These are phyloP conservation scores for Machaerirhynchus nigripectus DNA, from an alignment of 2,113 vertebrate genomes.

Conservation along the genomic window DNA sequence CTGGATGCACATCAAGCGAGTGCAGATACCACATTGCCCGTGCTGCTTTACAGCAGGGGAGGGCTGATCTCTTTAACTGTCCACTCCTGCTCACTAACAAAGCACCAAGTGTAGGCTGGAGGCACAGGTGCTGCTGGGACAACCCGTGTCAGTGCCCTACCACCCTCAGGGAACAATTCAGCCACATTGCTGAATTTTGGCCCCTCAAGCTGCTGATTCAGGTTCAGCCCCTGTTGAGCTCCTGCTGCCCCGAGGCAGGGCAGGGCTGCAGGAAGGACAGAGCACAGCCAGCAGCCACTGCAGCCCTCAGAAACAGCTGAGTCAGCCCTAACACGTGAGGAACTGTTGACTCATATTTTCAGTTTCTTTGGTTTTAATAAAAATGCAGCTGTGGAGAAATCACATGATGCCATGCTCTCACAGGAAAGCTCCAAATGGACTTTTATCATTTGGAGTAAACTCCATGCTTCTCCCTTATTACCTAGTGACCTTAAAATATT, in stretches of 20 bases:
- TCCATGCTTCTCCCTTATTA: not conserved
- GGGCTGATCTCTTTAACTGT: not conserved
- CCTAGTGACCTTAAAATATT: not conserved
- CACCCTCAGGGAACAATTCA: not conserved
- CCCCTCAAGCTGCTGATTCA: too few relatives aligned
- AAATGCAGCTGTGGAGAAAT: not conserved
- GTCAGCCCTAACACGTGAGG: fast-evolving
- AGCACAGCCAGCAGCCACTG: not conserved
- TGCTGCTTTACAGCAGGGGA: not conserved
- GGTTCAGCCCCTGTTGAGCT: not conserved
- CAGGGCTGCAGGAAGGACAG: not conserved
- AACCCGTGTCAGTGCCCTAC: not conserved
- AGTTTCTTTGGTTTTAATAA: not conserved
- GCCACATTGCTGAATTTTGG: not conserved
- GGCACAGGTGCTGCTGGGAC: not conserved
- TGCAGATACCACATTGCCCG: fast-evolving
- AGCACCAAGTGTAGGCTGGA: not conserved
- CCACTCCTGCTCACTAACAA: fast-evolving
- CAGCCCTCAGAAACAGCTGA: not conserved
- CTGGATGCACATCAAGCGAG: not conserved
- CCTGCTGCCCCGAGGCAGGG: not conserved
- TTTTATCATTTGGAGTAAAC: not conserved
- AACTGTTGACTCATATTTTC: not conserved
- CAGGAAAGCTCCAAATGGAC: too few relatives aligned
- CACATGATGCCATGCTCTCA: not conserved